These are phyloP conservation scores for Meganola albula DNA, from an alignment of 2,888 invertebrate species.

Conservation along the genomic window DNA sequence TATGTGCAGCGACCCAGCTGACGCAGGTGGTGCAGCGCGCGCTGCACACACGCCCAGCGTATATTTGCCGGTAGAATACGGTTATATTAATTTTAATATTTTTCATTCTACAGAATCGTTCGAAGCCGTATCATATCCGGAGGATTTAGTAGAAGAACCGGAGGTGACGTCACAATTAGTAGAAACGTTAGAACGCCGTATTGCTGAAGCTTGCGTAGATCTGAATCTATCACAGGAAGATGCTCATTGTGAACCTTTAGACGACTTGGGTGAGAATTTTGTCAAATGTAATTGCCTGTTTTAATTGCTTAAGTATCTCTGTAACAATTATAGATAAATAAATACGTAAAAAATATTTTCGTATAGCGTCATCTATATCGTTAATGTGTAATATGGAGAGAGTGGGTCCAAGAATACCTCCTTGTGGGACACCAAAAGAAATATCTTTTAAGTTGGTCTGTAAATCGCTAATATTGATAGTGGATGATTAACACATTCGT, in stretches of 20 bases:
- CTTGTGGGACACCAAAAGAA: background rate
- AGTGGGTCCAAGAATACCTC: background rate
- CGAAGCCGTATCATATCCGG: constrained; percentile 5
- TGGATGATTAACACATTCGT: no score
- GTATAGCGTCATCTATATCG: background rate
- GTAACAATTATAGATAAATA: background rate
- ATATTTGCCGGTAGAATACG: no score
- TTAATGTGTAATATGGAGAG: background rate
- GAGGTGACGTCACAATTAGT: constrained; percentile 5
- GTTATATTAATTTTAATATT: background rate
- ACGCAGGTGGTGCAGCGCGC: no score
- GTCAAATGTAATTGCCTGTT: background rate
- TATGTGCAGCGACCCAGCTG: no score
- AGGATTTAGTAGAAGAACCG: constrained; percentile 2
- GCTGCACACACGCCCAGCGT: no score
- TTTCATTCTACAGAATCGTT: constrained; percentile 9
- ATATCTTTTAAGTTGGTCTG: background rate
- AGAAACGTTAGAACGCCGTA: constrained; percentile 25
- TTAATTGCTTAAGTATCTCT: background rate
- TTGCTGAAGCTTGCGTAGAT: constrained; percentile 26
- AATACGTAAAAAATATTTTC: background rate
- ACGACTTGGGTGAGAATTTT: constrained; percentile 20
- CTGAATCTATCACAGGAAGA: constrained; percentile 16
- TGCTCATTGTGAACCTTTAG: constrained; percentile 9
- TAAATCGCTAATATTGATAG: no score